phyloP scores from a whole-genome alignment of 2,888 invertebrate genomes.

The Cetonia aurata region DNA sequence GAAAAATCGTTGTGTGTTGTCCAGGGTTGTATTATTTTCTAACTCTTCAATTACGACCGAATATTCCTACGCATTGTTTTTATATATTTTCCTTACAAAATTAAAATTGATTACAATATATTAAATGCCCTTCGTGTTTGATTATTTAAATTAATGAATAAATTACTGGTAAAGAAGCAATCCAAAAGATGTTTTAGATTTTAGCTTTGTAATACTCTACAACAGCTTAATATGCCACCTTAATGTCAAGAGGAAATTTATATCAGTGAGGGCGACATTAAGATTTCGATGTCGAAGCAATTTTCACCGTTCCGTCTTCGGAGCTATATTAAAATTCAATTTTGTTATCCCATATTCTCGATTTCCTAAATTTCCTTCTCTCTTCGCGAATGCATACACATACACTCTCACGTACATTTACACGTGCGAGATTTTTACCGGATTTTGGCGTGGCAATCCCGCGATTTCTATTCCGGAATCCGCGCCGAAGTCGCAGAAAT shows the following conservation, averaged over 20 bases:
- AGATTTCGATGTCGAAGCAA: neutral
- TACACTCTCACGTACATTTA: neutral
- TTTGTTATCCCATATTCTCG: constrained; percentile 15
- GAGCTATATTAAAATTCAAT: constrained; percentile 20
- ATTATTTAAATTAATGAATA: too few relatives aligned
- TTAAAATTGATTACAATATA: neutral
- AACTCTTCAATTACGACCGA: too few relatives aligned
- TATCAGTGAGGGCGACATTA: neutral
- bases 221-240: too few relatives aligned
- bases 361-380: constrained; percentile 20
- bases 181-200: too few relatives aligned
- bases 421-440: constrained; percentile 5
- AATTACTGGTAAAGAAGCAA: too few relatives aligned
- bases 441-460: constrained; percentile 25
- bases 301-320: neutral
- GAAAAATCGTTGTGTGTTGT: too few relatives aligned
- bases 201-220: too few relatives aligned
- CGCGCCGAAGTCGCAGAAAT: constrained; percentile 41
- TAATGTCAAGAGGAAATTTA: neutral
- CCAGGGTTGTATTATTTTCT: too few relatives aligned
- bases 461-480: constrained; percentile 21
- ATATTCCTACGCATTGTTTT: too few relatives aligned
- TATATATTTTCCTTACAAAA: too few relatives aligned
- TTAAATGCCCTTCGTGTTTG: too few relatives aligned
- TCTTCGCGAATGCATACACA: neutral